Evolutionary conservation across 64 coral and sea anemone genomes (phyloP).

Genomic region (Porites lutea): DNA sequence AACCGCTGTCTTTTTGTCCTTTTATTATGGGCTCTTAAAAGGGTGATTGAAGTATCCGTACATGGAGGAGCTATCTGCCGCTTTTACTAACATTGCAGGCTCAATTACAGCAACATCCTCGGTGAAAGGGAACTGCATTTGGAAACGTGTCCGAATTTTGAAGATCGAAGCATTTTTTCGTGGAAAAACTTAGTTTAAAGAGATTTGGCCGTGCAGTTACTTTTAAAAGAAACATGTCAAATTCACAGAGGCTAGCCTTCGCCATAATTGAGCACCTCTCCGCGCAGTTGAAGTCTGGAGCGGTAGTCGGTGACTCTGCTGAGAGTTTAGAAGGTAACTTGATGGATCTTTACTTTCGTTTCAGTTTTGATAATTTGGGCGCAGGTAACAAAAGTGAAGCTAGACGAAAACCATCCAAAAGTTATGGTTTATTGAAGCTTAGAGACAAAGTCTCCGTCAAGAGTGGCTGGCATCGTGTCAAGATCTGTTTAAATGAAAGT

Average conservation of each 20-base stretch:
- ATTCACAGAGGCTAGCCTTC: conserved; percentile 66
- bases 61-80: not conserved
- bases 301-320: conserved; percentile 73
- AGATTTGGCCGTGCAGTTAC: not conserved
- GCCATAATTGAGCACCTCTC: conserved; percentile 77
- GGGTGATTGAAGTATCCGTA: not conserved
- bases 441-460: no score
- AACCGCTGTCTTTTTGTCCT: no score
- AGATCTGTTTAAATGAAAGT: no score
- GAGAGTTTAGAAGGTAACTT: conserved; percentile 88
- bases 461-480: no score
- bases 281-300: conserved; percentile 62
- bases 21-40: no score
- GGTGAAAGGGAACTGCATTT: not conserved
- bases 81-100: not conserved
- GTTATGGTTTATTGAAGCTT: no score
- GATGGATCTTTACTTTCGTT: not conserved
- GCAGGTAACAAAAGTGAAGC: no score
- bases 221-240: conserved; percentile 70
- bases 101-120: not conserved
- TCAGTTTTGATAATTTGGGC: not conserved
- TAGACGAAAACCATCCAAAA: no score
- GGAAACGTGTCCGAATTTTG: not conserved
- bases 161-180: not conserved
- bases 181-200: not conserved